These are phyloP conservation scores for Hypselothyrea guttata DNA, from an alignment of 2,888 invertebrate species.

Conservation along the genomic window DNA sequence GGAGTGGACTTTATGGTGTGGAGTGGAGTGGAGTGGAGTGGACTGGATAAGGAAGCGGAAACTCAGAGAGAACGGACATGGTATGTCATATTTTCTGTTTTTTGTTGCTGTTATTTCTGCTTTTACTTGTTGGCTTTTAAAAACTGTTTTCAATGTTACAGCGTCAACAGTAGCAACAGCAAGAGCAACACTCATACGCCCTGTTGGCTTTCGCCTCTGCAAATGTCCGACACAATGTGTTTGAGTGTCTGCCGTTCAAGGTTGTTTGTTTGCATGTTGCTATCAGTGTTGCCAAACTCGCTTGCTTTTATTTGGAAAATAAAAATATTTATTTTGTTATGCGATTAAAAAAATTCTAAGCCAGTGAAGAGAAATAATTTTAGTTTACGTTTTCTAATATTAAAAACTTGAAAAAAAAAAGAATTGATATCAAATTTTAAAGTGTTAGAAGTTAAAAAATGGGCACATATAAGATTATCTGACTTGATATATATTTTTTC, in stretches of 20 bases:
- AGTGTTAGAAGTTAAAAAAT: too few relatives aligned
- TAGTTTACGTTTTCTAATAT: too few relatives aligned
- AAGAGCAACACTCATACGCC: conserved; percentile 61
- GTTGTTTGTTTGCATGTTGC: conserved; percentile 54
- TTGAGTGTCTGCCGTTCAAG: conserved; percentile 48
- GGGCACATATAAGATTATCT: too few relatives aligned
- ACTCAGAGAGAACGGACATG: conserved; percentile 66
- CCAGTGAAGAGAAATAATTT: too few relatives aligned
- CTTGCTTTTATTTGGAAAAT: too few relatives aligned
- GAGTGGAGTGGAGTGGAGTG: conserved; percentile 17
- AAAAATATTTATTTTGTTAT: too few relatives aligned
- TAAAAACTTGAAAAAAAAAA: too few relatives aligned
- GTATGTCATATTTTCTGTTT: conserved; percentile 66
- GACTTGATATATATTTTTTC: too few relatives aligned
- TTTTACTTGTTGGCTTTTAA: conserved; percentile 56
- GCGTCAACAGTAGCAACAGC: conserved; percentile 29
- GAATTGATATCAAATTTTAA: too few relatives aligned
- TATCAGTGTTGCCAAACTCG: too few relatives aligned
- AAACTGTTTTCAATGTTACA: conserved; percentile 69
- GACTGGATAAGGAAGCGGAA: conserved; percentile 64
- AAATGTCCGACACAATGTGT: conserved; percentile 45
- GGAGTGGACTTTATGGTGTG: background rate
- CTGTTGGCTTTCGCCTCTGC: conserved; percentile 43
- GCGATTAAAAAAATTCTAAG: too few relatives aligned
- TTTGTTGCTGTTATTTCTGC: conserved; percentile 32